phyloP scores from a whole-genome alignment of 1,140 invertebrate genomes.

The Zaprionus inermis region DNA sequence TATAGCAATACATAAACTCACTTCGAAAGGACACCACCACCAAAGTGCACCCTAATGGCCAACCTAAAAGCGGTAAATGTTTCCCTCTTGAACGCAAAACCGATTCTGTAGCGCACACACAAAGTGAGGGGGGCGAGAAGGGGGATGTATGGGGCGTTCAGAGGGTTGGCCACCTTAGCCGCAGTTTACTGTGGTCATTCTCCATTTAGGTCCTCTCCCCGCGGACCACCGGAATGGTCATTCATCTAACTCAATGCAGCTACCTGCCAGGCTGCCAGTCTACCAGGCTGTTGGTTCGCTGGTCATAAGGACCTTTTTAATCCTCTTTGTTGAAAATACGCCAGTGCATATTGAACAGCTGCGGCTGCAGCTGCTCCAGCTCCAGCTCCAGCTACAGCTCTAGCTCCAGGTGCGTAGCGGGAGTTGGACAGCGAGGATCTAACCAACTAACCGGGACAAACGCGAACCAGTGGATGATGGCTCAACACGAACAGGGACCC shows the following conservation, averaged over 20 bases:
- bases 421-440: background rate
- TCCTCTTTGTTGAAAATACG: slow-evolving; percentile 71
- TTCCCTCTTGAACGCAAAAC: slow-evolving; percentile 1
- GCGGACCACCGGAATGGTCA: slow-evolving; percentile 55
- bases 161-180: slow-evolving; percentile 46
- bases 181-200: slow-evolving; percentile 63
- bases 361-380: slow-evolving; percentile 22
- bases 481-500: background rate
- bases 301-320: slow-evolving; percentile 71
- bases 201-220: slow-evolving; percentile 42
- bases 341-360: slow-evolving; percentile 67
- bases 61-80: slow-evolving; percentile 10
- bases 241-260: slow-evolving; percentile 62
- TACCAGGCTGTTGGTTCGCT: slow-evolving; percentile 16
- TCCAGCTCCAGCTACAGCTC: slow-evolving; percentile 40
- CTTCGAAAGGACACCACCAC: background rate
- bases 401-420: slow-evolving; percentile 28
- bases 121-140: background rate
- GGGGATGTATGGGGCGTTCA: background rate
- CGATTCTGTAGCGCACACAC: slow-evolving; percentile 5
- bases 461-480: background rate
- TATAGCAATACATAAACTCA: background rate
- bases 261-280: background rate
- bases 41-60: slow-evolving; percentile 8
- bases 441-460: slow-evolving; percentile 6